phyloP scores from a whole-genome alignment of 1,140 invertebrate species.

The Zaprionus nigranus region DNA sequence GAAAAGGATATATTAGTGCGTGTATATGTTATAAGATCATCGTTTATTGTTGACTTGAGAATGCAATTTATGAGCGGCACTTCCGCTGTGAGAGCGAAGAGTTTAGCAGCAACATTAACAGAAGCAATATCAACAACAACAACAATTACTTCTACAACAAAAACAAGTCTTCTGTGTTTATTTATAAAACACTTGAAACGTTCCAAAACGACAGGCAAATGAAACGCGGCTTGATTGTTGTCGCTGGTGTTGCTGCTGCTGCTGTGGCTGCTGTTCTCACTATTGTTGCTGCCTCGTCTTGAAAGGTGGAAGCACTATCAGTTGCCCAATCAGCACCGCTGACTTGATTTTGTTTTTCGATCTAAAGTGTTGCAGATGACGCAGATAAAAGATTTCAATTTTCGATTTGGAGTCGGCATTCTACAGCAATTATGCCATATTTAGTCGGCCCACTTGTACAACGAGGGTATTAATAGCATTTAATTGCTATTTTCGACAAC shows the following conservation, averaged over 20 bases:
- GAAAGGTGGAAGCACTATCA: conserved; percentile 42
- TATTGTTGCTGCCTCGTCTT: neutral
- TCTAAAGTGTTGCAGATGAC: conserved; percentile 65
- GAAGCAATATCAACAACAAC: conserved; percentile 13
- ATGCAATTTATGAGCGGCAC: conserved; percentile 75
- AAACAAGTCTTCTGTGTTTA: conserved; percentile 54
- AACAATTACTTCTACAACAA: conserved; percentile 33
- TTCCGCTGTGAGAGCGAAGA: conserved; percentile 54
- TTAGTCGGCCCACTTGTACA: conserved; percentile 42
- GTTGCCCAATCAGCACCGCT: conserved; percentile 36
- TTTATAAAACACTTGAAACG: conserved; percentile 80
- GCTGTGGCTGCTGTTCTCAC: conserved; percentile 2
- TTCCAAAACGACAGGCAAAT: conserved; percentile 56
- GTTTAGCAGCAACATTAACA: conserved; percentile 12
- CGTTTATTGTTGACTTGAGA: conserved; percentile 35
- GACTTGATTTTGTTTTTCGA: conserved; percentile 39
- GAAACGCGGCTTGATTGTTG: conserved; percentile 68
- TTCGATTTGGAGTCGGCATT: conserved; percentile 30
- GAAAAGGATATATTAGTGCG: conserved; percentile 8
- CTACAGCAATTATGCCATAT: conserved; percentile 68
- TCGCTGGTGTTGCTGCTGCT: conserved; percentile 1
- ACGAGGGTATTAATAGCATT: conserved; percentile 58
- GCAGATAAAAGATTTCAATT: conserved; percentile 57
- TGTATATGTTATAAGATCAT: conserved; percentile 16
- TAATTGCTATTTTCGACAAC: conserved; percentile 71